Evolutionary conservation across 1,140 invertebrate species (phyloP), one percentile per base, ranked within the genome.

Genomic region (Oreohelix idahoensis): DNA sequence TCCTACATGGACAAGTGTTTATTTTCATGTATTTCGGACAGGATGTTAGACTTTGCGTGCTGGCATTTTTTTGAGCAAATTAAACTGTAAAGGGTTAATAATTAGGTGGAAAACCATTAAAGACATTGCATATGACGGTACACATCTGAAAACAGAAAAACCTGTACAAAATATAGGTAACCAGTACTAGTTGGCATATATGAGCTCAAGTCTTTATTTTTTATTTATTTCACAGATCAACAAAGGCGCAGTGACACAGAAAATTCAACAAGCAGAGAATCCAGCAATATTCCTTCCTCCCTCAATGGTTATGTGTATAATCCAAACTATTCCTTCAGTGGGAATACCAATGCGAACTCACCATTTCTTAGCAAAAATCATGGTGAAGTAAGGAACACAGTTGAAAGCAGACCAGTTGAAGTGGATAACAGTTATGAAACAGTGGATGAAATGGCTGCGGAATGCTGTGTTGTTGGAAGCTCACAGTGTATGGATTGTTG

Each of bases 391-490:
- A 23, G 78, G 76, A 77, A 79, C 73, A 45, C 83, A 81, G 78
- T 42, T 74, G 58, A 86, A 77, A 38, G 70, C 85, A n/a, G 69
- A 82, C 11, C 73, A n/a, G 29, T 66, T 42, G 49, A 66, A 36
- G n/a, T 69, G 81, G 74, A 49, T 73, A 75, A 83, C 74, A 76
- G 83, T 73, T 69, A 87, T 63, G 71, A 71, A 73, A 79, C 63
- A 69, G 63, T 76, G 26, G 35, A 84, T 53, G 32, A 70, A 23
- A 95, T 84, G 94, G 95, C 89, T 94, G 95, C 74, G 93, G 95
- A 84, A 94, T 95, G 92, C n/a, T n/a, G n/a, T n/a, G n/a, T n/a
- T n/a, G n/a, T n/a, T n/a, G n/a, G n/a, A n/a, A n/a, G n/a, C 93
- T 95, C 85, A 93, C 94, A 84, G 71, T 74, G 87, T 8, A 73